Conservation (phyloP, 2,888 invertebrate genomes). For the Ptilodon capucinus region DNA sequence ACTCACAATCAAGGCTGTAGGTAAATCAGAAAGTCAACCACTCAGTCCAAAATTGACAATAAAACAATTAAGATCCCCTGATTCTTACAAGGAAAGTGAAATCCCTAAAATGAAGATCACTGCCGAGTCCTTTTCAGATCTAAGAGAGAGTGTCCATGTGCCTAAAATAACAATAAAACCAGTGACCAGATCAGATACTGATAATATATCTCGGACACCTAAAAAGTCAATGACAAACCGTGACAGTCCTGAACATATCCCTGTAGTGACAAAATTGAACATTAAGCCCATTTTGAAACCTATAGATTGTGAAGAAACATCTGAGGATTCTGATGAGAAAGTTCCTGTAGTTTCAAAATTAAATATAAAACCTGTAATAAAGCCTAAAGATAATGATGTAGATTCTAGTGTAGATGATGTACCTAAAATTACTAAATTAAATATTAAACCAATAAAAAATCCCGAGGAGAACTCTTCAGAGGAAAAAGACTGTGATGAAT, state of each 20-base stretch:
- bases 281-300: constrained; percentile 77
- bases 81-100: constrained; percentile 48
- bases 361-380: constrained; percentile 79
- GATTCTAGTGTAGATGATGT: constrained; percentile 71
- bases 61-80: constrained; percentile 71
- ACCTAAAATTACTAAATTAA: constrained; percentile 79
- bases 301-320: constrained; percentile 54
- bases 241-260: constrained; percentile 65
- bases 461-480: constrained; percentile 69
- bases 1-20: constrained; percentile 69
- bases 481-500: constrained; percentile 74
- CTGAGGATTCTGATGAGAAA: constrained; percentile 60
- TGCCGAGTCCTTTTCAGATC: constrained; percentile 50
- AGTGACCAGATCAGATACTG: constrained; percentile 56
- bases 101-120: constrained; percentile 57
- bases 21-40: constrained; percentile 65
- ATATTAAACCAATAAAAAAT: constrained; percentile 79
- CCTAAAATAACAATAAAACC: constrained; percentile 84
- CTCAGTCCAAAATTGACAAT: constrained; percentile 77
- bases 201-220: constrained; percentile 43
- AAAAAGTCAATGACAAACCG: constrained; percentile 45
- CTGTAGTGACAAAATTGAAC: constrained; percentile 70
- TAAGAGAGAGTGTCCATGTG: constrained; percentile 70
- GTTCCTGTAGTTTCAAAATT: constrained; percentile 80
- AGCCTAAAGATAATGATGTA: constrained; percentile 75